Evolutionary conservation across 2,888 invertebrate species (phyloP), one percentile per base, ranked within the genome.

Genomic region (Drosophila kuntzei): DNA sequence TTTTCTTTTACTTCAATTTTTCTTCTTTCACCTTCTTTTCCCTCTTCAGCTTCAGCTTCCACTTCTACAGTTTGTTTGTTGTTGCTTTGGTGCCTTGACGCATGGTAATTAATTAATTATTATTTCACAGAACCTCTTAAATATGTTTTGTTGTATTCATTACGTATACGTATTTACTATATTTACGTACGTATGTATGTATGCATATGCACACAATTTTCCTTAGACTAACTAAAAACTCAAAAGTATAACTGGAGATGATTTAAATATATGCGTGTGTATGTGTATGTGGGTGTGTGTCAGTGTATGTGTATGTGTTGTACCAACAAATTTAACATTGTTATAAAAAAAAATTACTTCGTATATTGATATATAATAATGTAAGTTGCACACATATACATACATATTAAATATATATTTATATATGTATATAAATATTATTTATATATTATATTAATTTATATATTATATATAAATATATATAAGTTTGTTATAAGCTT

Each of bases 311-410:
- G 20, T 53, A 4, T 51, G 18, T 60, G 46, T 39, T 44, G 43
- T 75, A 73, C 58, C 60, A 72, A 76, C 76, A 63, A 72, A 76
- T 69, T 72, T 60, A 76, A 76, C 76, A 76, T 72, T 29, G 29
- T 47, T 51, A 29, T 49, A 60, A 61, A 76, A 27, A 65, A 71
- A 55, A 60, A 22, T 16, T 16, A n/a, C 16, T 20, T 25, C 20
- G 27, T 43, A 12, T 25, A 27, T 39, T 20, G 25, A 8, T 46
- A 11, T 14, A 39, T 41, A 18, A 25, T 25, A 61, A 27, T 51
- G 9, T 29, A 34, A 41, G 39, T 14, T 34, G 39, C 25, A 57
- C 46, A 49, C 14, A 64, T 44, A 61, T 29, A 25, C 41, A 54
- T 61, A 44, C 39, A 50, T 55, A 51, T 18, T 49, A 27, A 44